Conservation (phyloP, 1,140 invertebrate species). For the Elysia chlorotica region DNA sequence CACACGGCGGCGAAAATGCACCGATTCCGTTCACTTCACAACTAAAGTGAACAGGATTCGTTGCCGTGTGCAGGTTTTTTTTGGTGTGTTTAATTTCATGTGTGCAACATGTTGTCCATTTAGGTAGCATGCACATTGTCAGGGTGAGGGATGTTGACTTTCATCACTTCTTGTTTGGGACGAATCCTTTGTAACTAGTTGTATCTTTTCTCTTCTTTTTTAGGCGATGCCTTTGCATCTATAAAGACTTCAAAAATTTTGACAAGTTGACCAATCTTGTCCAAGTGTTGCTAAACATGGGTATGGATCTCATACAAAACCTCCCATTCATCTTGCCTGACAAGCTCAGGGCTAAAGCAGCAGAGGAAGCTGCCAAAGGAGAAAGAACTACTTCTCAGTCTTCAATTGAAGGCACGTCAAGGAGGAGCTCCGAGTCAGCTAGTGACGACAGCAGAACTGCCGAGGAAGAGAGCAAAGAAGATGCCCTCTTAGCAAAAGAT, state of each 20-base stretch:
- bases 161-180: neutral
- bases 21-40: no score
- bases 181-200: neutral
- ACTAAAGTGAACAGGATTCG: no score
- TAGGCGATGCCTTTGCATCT: slow-evolving; percentile 90
- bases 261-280: slow-evolving; percentile 85
- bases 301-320: slow-evolving; percentile 59
- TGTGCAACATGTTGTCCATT: neutral
- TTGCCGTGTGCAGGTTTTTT: no score
- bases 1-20: no score
- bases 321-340: slow-evolving; percentile 49
- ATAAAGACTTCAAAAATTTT: slow-evolving; percentile 86
- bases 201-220: slow-evolving; percentile 31
- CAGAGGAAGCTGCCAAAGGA: slow-evolving; percentile 8
- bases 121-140: neutral
- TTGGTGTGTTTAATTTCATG: neutral
- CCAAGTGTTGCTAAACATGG: slow-evolving; percentile 72
- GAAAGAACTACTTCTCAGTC: slow-evolving; percentile 4
- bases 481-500: slow-evolving; percentile 9
- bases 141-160: neutral
- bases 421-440: slow-evolving; percentile 18
- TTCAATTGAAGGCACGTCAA: slow-evolving; percentile 6
- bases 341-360: slow-evolving; percentile 37
- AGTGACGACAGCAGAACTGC: slow-evolving; percentile 16
- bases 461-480: slow-evolving; percentile 25